Base-by-base conservation (phyloP, 2,888 invertebrate genomes). In the Philopedon plagiatum region DNA sequence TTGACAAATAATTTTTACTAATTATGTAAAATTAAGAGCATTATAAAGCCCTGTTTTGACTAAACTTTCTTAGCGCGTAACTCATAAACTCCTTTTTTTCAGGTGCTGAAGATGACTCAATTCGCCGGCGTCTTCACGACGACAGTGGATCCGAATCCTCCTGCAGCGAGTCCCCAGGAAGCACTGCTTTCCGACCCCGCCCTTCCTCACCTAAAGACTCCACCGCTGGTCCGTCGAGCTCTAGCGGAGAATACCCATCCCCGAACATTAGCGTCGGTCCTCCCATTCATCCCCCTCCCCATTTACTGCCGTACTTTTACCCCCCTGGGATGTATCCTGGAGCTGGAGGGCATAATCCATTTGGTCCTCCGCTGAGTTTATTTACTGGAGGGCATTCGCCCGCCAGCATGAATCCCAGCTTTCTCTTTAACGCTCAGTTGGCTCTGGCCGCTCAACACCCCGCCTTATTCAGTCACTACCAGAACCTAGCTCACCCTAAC, bases 221-320 rank as follows among this genome's bases (percentile, higher is more conserved):
- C 2, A 76, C 81, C 7, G 80, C 83, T 1, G 85, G 86, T 21
- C 89, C 90, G 0, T 89, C 90, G n/a, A 90, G 90, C 76, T 86
- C 90, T 77, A 78, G 88, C 79, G 85, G 90, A 80, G 86, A 86
- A 69, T 94, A 94, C 77, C 95, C 95, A 0, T 92, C 95, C 76
- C 97, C 97, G 18, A 97, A 97, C 87, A 96, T 97, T 75, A 96
- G 96, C 32, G 93, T 97, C 41, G 97, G 97, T 60, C 97, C 97
- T 41, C 96, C 96, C 51, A 93, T 96, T 54, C 97, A 97, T 82
- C 96, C 96, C 51, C 95, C 96, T 60, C 92, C 95, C 34, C 93
- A 92, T 85, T 89, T 94, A 83, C 88, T 97, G 83, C 97, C 97
- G 78, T 97, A 97, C 88, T 91, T 98, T 63, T 97, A 97, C 86